These are phyloP conservation scores for Chesias legatella DNA, from an alignment of 2,888 invertebrate genomes.

Conservation along the genomic window DNA sequence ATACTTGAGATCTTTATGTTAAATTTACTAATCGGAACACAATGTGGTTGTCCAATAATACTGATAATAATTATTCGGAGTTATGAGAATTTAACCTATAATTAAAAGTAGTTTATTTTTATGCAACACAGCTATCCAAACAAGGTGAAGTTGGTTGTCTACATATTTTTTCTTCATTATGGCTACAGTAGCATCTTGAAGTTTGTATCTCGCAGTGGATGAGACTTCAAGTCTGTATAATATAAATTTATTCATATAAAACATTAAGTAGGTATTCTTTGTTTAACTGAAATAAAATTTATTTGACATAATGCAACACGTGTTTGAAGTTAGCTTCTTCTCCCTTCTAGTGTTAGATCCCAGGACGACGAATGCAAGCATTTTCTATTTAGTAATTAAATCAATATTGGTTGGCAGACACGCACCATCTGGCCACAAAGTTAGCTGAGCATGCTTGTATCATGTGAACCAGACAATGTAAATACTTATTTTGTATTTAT, in stretches of 20 bases:
- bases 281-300: constrained; percentile 77
- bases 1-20: constrained; percentile 49
- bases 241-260: constrained; percentile 67
- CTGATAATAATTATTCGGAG: constrained; percentile 4
- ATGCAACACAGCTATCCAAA: constrained; percentile 24
- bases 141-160: constrained; percentile 43
- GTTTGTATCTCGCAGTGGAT: constrained; percentile 64
- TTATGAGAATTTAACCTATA: not conserved
- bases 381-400: no score
- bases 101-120: constrained; percentile 1
- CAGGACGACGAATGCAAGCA: no score
- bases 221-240: constrained; percentile 65
- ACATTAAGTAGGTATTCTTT: constrained; percentile 70
- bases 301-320: constrained; percentile 55
- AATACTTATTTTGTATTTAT: no score
- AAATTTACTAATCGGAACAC: constrained; percentile 43
- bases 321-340: constrained; percentile 3
- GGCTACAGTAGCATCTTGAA: constrained; percentile 62
- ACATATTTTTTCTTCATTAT: constrained; percentile 50
- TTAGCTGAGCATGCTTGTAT: no score
- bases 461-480: no score
- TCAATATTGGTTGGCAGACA: no score
- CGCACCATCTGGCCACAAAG: no score
- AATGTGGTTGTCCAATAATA: constrained; percentile 58
- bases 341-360: no score